Percentiles rank a stretch among this genome's conserved stretches.
Evolutionary conservation across 2,113 vertebrate species (phyloP).

Genomic region (Lampris incognitus): DNA sequence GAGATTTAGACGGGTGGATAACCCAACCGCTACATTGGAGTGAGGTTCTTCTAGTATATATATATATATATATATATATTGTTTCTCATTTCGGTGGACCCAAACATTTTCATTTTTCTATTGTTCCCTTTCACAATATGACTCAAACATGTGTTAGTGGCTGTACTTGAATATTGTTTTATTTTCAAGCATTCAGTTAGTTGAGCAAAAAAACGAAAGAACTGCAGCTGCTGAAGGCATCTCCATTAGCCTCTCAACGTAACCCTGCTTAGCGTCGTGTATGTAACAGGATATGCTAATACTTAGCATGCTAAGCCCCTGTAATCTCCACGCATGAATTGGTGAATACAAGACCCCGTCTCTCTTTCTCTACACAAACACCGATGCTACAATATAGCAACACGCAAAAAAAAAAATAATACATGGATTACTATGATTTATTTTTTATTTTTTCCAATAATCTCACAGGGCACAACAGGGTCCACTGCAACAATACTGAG

Average conservation of each 20-base stretch:
- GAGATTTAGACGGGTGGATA: no score
- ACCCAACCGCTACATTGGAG: no score
- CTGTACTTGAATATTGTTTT: conserved; percentile 2
- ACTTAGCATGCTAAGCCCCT: conserved; percentile 69
- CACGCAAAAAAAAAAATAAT: neutral
- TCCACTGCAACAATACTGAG: neutral
- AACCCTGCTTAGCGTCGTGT: conserved; percentile 62
- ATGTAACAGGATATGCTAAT: conserved; percentile 70
- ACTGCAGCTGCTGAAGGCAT: conserved; percentile 44
- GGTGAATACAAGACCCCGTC: conserved; percentile 52
- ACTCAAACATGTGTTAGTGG: no score
- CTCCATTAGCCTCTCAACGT: conserved; percentile 47
- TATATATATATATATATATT: no score
- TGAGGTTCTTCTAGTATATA: no score
- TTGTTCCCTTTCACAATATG: no score
- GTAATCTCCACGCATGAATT: conserved; percentile 76
- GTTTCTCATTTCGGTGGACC: no score
- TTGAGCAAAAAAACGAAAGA: conserved; percentile 13
- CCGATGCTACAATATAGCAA: conserved; percentile 33
- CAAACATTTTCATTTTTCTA: no score
- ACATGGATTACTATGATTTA: neutral
- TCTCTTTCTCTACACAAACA: conserved; percentile 39
- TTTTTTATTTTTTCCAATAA: neutral
- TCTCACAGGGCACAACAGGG: conserved; percentile 12
- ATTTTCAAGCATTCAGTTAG: conserved; percentile 45